phyloP scores from a whole-genome alignment of 2,113 vertebrate species.

The Agapornis roseicollis region DNA sequence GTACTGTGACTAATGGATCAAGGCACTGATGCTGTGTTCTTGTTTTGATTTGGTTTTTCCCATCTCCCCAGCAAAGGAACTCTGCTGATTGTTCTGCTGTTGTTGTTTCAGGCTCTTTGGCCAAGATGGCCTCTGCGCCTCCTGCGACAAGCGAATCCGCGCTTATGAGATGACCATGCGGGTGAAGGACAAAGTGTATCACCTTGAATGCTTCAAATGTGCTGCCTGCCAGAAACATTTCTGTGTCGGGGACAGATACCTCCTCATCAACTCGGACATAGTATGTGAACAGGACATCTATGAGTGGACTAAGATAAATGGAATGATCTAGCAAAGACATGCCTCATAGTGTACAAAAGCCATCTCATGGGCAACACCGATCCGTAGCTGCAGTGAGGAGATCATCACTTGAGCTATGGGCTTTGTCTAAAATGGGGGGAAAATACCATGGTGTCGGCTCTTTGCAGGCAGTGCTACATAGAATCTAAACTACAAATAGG shows the following conservation, averaged over 20 bases:
- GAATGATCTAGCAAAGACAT: constrained; percentile 77
- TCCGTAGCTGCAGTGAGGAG: neutral
- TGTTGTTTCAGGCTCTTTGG: constrained; percentile 87
- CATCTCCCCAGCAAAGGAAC: neutral
- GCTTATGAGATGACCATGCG: constrained; percentile 99
- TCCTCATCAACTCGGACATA: constrained; percentile 99
- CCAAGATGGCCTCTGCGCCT: constrained; percentile 94
- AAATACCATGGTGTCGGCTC: neutral
- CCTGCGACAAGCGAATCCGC: constrained; percentile 96
- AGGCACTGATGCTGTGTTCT: neutral
- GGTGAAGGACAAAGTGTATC: constrained; percentile 97
- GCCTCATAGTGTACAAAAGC: neutral
- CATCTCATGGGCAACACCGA: neutral
- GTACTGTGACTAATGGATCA: neutral
- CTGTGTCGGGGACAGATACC: constrained; percentile 97
- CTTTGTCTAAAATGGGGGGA: constrained; percentile 29
- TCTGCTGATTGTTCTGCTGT: neutral
- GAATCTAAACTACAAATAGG: constrained; percentile 13
- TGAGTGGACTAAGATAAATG: constrained; percentile 97
- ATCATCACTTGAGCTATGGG: constrained; percentile 4
- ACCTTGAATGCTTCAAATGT: constrained; percentile 98
- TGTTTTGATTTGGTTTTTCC: neutral
- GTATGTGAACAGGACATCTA: constrained; percentile 99
- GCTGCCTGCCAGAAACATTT: constrained; percentile 99
- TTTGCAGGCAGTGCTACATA: constrained; percentile 24